A percentile compares a stretch with the other conserved stretches of the same genome.
Conservation (phyloP, 2,797 vertebrate species). For the Meda fulgida region DNA sequence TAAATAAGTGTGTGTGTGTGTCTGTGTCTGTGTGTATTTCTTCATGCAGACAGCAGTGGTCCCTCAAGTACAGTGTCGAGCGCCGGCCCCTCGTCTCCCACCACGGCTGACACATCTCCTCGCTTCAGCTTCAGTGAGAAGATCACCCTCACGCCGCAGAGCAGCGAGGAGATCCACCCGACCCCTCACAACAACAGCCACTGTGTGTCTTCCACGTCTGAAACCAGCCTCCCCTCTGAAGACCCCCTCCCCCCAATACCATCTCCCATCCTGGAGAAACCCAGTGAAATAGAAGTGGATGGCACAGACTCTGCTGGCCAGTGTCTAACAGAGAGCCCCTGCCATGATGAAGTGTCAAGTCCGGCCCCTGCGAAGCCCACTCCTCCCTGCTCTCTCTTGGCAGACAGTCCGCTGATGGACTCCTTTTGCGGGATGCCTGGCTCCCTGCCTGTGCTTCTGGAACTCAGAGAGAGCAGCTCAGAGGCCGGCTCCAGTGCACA, state of each 20-base stretch:
- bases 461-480: slow-evolving; percentile 82
- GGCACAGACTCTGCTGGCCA: slow-evolving; percentile 39
- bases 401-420: slow-evolving; percentile 71
- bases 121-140: slow-evolving; percentile 92
- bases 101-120: slow-evolving; percentile 84
- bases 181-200: slow-evolving; percentile 64
- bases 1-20: slow-evolving; percentile 4
- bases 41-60: slow-evolving; percentile 92
- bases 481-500: slow-evolving; percentile 81
- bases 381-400: slow-evolving; percentile 55
- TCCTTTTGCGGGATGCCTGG: slow-evolving; percentile 71
- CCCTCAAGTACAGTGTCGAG: slow-evolving; percentile 96
- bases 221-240: slow-evolving; percentile 38
- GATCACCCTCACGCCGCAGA: slow-evolving; percentile 79
- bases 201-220: slow-evolving; percentile 19
- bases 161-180: slow-evolving; percentile 82
- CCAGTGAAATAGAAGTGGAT: slow-evolving; percentile 63
- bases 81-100: slow-evolving; percentile 93
- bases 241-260: slow-evolving; percentile 27
- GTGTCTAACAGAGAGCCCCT: slow-evolving; percentile 35
- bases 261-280: slow-evolving; percentile 31
- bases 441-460: slow-evolving; percentile 77
- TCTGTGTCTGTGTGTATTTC: slow-evolving; percentile 45
- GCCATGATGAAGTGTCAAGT: not conserved
- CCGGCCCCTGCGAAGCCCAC: not conserved